A percentile compares a stretch with the other conserved stretches of the same genome.
These are phyloP conservation scores for Drosophila dives DNA, from an alignment of 2,888 invertebrate genomes.

Conservation along the genomic window DNA sequence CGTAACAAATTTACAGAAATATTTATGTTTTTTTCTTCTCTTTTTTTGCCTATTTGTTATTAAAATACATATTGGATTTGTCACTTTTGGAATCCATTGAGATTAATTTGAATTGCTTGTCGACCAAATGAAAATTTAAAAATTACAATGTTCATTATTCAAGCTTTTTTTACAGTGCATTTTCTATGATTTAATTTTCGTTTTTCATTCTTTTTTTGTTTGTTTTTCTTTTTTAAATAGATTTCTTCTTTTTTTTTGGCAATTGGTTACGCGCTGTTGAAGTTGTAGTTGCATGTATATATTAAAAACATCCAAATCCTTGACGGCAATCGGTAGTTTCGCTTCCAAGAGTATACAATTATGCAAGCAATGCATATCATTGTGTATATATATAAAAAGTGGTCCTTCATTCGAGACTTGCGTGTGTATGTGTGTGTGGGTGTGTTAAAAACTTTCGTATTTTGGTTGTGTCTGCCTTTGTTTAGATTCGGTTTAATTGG, in stretches of 20 bases:
- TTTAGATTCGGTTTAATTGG: constrained; percentile 30
- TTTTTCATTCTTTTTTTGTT: constrained; percentile 17
- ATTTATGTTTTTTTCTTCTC: not conserved
- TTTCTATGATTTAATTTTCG: constrained; percentile 40
- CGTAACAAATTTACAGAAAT: constrained; percentile 63
- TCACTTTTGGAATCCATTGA: constrained; percentile 47
- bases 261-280: constrained; percentile 73
- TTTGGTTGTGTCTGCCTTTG: constrained; percentile 27
- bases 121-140: constrained; percentile 37
- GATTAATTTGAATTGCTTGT: constrained; percentile 48
- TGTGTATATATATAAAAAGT: constrained; percentile 70
- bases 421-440: constrained; percentile 64
- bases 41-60: constrained; percentile 6
- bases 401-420: constrained; percentile 79
- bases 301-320: constrained; percentile 76
- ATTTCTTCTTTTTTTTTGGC: constrained; percentile 57
- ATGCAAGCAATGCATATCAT: constrained; percentile 35
- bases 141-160: constrained; percentile 46
- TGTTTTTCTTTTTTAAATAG: constrained; percentile 9
- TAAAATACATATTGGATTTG: constrained; percentile 33
- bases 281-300: constrained; percentile 21
- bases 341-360: constrained; percentile 64
- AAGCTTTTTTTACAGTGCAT: constrained; percentile 50
- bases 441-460: constrained; percentile 62
- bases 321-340: constrained; percentile 71